Conservation (phyloP, 2,113 vertebrate species). For the Tenebrosternarchus preto region DNA sequence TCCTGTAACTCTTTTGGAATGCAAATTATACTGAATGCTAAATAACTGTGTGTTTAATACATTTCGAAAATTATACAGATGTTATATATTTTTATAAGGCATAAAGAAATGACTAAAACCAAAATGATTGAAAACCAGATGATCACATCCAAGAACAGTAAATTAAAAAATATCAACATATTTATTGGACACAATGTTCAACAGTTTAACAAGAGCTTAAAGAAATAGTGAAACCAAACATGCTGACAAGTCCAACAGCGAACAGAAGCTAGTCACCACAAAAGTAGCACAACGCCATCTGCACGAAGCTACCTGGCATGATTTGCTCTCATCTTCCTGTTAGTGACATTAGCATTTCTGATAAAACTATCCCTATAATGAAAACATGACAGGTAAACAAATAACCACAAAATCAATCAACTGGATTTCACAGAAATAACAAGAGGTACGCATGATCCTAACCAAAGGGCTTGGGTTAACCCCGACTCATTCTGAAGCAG, state of each 20-base stretch:
- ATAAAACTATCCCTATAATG: conserved; percentile 5
- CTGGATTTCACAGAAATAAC: conserved; percentile 19
- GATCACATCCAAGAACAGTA: neutral
- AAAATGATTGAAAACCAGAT: neutral
- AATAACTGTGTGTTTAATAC: neutral
- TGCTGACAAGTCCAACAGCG: conserved; percentile 2
- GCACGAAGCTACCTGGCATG: neutral
- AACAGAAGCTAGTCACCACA: conserved; percentile 8
- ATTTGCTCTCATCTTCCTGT: neutral
- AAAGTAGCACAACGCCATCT: neutral
- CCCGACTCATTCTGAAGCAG: neutral
- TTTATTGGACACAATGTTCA: conserved; percentile 56
- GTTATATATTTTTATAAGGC: too few species aligned
- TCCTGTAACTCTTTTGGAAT: too few species aligned
- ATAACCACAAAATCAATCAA: conserved; percentile 40
- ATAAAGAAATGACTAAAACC: neutral
- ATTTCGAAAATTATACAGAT: too few species aligned
- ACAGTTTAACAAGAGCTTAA: conserved; percentile 46
- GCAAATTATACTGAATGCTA: too few species aligned
- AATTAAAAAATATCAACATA: conserved; percentile 55
- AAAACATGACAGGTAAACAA: conserved; percentile 37
- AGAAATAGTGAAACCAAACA: conserved; percentile 18
- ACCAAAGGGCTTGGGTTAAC: conserved; percentile 17
- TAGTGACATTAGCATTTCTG: conserved; percentile 17
- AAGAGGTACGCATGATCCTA: conserved; percentile 22